phyloP scores from a whole-genome alignment of 2,888 invertebrate species.

The Limenitis camilla region DNA sequence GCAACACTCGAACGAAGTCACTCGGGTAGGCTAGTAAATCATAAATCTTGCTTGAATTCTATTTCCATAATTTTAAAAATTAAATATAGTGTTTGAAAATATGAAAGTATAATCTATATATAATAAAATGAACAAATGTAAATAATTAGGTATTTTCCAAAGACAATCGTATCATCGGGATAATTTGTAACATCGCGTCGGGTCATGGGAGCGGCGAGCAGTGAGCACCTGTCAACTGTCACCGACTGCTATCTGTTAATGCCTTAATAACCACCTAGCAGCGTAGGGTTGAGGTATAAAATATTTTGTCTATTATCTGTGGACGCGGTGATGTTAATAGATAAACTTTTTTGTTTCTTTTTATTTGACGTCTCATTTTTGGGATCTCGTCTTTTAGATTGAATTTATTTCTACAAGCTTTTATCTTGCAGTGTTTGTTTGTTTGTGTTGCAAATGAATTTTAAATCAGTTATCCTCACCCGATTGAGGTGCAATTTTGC shows the following conservation, averaged over 20 bases:
- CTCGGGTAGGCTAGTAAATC: too few relatives aligned
- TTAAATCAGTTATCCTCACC: too few relatives aligned
- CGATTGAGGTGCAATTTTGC: too few relatives aligned
- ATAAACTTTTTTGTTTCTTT: slow-evolving; percentile 1
- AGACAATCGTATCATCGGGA: slow-evolving; percentile 49
- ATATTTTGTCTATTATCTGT: slow-evolving; percentile 6
- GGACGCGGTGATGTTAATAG: slow-evolving; percentile 7
- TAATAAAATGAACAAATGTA: slow-evolving; percentile 25
- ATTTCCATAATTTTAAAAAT: too few relatives aligned
- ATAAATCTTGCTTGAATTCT: too few relatives aligned
- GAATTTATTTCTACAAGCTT: too few relatives aligned
- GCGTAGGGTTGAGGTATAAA: slow-evolving; percentile 29
- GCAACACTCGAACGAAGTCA: too few relatives aligned
- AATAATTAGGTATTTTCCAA: slow-evolving; percentile 40
- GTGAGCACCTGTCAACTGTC: slow-evolving; percentile 48
- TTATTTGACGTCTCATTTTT: slow-evolving; percentile 4
- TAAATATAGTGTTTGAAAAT: too few relatives aligned
- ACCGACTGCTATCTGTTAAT: slow-evolving; percentile 29
- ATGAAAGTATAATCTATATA: too few relatives aligned
- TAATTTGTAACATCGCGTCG: slow-evolving; percentile 49
- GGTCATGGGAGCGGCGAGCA: slow-evolving; percentile 50
- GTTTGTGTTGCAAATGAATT: too few relatives aligned
- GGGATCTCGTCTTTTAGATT: too few relatives aligned
- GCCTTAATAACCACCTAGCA: slow-evolving; percentile 44
- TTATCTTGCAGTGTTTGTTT: too few relatives aligned